phyloP scores from a whole-genome alignment of 2,888 invertebrate genomes.

The Chaetogeoica ovagalla region DNA sequence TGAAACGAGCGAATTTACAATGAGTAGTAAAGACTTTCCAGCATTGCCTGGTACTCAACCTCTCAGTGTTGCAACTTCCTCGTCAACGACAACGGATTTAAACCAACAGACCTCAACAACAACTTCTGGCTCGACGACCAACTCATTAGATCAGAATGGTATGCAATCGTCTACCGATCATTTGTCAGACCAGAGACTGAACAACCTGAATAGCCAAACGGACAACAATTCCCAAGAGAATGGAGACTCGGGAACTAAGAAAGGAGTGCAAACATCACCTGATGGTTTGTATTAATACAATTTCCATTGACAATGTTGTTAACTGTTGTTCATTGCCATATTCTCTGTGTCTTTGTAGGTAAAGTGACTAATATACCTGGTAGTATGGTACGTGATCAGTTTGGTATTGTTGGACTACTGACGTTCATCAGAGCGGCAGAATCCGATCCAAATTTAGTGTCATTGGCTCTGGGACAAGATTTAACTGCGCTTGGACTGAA shows the following conservation, averaged over 20 bases:
- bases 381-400: conserved; percentile 99
- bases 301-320: neutral
- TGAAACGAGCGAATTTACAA: conserved; percentile 91
- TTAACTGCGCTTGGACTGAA: conserved; percentile 96
- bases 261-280: conserved; percentile 92
- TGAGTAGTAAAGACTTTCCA: conserved; percentile 99
- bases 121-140: conserved; percentile 39
- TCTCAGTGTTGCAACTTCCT: conserved; percentile 54
- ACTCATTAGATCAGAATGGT: conserved; percentile 48
- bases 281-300: conserved; percentile 71
- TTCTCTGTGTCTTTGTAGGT: conserved; percentile 63
- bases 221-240: conserved; percentile 56
- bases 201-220: conserved; percentile 58
- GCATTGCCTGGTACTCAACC: conserved; percentile 91
- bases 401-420: conserved; percentile 97
- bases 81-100: conserved; percentile 44
- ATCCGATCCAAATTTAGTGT: conserved; percentile 93
- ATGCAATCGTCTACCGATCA: conserved; percentile 39
- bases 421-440: conserved; percentile 98
- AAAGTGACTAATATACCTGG: conserved; percentile 98
- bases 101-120: conserved; percentile 47
- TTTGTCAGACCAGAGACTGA: conserved; percentile 53
- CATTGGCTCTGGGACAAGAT: conserved; percentile 95
- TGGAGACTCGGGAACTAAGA: conserved; percentile 63
- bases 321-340: neutral